Base-by-base conservation (phyloP, 2,888 invertebrate species). In the Zygogramma bicolorata region DNA sequence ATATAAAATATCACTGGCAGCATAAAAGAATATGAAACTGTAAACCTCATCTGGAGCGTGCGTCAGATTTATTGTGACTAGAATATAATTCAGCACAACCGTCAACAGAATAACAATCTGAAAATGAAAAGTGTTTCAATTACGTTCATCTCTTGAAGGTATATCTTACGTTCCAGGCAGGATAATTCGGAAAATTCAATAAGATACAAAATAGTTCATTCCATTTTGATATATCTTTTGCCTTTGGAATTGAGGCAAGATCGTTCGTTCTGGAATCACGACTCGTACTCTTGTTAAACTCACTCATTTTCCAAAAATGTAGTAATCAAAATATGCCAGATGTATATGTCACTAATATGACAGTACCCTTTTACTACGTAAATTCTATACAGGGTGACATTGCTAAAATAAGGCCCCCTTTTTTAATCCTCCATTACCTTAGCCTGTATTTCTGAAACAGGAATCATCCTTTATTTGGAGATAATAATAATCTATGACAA, bases 1-100 rank as follows among this genome's bases (percentile, higher is more conserved):
- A 46, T 77, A 79, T 2, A 76, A 20, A 8, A 73, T 25, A 49
- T 79, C 79, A 22, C 62, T 75, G 8, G 68, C 29, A 6, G 73
- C 59, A 58, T 71, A 76, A 29, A 74, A 53, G 2, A 62, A 42
- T 10, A 69, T 20, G 20, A 69, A 67, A 15, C 42, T 29, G n/a
- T 18, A 22, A 18, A 60, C 13, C 25, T 60, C 7, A 13, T 65
- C 49, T 15, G 60, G 65, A 0, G 53, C 20, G 15, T 74, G 57
- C 7, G 67, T 13, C 20, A 71, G 62, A 27, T 71, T 66, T 42
- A 67, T 46, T 0, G 71, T 74, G 5, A 70, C 71, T 2, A 76
- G 22, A 13, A 69, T 65, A 25, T 71, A 74, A 59, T 76, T 72
- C n/a, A 66, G 4, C 2, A 73, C 38, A 4, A 49, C 42, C 15